Evolutionary conservation across 2,888 invertebrate species (phyloP), one percentile per base, ranked within the genome.

Genomic region (Copidosoma aretas): DNA sequence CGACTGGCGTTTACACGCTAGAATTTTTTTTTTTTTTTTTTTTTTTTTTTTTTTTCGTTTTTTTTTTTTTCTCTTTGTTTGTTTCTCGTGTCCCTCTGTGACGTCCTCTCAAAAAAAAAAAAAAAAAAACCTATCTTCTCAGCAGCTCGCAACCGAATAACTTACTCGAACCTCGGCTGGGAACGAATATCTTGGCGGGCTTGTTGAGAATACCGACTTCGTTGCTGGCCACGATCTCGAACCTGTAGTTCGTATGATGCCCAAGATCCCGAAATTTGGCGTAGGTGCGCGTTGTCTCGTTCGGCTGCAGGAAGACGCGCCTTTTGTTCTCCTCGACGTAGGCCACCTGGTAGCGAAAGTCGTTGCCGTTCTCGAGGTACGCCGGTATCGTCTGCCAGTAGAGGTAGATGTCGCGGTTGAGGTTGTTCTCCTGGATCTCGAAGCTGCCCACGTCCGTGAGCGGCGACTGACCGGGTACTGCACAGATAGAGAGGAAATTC

Each of bases 311-410:
- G 14, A 82, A 73, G 52, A 84, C 81, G 68, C 81, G 80, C 1
- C 82, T 82, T 22, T 84, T 86, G 67, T 78, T 81, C 73, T 84
- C 86, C 69, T 83, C 79, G 1, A 85, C 81, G 67, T 80, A 77
- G 46, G 85, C 82, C n/a, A 93, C 87, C 73, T 86, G 85, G 79
- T 94, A 94, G 1, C 86, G 86, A 77, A 94, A 93, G 77, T 91
- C 87, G 10, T 89, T 88, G 22, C 93, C 94, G 78, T 93, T 93
- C 76, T 91, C 87, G 75, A 90, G 86, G 78, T 88, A 87, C 56
- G 87, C 86, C 22, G 89, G 88, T 61, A 94, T 87, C 73, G 90
- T 88, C 79, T 92, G 90, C 94, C 94, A 95, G 81, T 93, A 94
- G 24, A 94, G 84, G 80, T 89, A 89, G 53, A 93, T 85, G 64